These are phyloP conservation scores for Eulemur rufifrons DNA, from an alignment of 2,113 vertebrate genomes.

Conservation along the genomic window DNA sequence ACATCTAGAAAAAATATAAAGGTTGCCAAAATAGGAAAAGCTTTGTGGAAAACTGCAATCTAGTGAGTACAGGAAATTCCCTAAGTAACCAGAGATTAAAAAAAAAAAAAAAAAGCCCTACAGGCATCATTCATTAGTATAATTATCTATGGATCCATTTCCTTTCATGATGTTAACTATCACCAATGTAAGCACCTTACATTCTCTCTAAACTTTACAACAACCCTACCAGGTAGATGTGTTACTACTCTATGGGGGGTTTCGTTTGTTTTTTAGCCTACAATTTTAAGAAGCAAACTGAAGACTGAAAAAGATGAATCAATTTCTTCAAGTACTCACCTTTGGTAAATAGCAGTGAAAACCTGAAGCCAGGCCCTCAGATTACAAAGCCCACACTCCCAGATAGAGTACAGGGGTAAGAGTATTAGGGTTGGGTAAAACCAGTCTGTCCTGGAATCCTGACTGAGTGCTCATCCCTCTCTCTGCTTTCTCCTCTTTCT, in stretches of 20 bases:
- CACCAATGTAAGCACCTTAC: neutral
- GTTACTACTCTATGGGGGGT: neutral
- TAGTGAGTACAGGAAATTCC: neutral
- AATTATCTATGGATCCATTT: neutral
- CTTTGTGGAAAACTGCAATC: neutral
- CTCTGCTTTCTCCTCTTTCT: neutral
- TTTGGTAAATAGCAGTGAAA: neutral
- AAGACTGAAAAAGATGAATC: neutral
- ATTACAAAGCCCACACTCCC: neutral
- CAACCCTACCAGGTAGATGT: neutral
- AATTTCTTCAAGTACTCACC: neutral
- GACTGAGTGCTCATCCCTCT: neutral
- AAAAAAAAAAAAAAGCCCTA: no score
- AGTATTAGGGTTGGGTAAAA: neutral
- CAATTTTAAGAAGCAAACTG: neutral
- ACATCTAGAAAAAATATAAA: neutral
- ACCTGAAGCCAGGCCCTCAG: neutral
- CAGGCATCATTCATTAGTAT: neutral
- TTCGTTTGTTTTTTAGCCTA: neutral
- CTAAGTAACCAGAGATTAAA: neutral
- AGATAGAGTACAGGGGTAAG: neutral
- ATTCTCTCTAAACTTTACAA: neutral
- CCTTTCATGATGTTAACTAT: neutral
- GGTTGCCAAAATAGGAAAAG: neutral
- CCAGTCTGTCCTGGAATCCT: neutral